Conservation (phyloP, 2,797 vertebrate species). For the Pygocentrus nattereri region DNA sequence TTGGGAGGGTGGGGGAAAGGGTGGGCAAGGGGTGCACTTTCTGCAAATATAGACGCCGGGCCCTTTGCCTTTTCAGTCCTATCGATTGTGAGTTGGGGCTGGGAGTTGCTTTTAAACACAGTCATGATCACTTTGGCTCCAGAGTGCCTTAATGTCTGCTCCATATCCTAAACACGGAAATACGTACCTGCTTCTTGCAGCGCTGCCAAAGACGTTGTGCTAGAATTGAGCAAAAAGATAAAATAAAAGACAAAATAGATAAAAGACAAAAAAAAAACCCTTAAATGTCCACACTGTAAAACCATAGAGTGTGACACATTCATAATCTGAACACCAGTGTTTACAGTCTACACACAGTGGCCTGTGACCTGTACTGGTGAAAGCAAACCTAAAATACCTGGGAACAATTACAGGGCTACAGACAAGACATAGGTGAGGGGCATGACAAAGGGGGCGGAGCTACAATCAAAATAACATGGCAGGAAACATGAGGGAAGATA, state of each 20-base stretch:
- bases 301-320: not conserved
- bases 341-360: no score
- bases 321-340: not conserved
- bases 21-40: not conserved
- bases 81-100: slow-evolving; percentile 54
- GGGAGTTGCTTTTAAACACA: slow-evolving; percentile 56
- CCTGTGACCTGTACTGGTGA: no score
- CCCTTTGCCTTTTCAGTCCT: slow-evolving; percentile 27
- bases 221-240: not conserved
- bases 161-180: slow-evolving; percentile 25
- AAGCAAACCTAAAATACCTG: no score
- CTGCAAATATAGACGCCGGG: slow-evolving; percentile 34
- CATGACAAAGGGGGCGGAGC: no score
- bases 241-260: no score
- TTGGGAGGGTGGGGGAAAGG: not conserved
- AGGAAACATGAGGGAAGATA: no score
- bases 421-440: no score
- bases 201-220: not conserved
- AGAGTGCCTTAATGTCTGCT: slow-evolving; percentile 44
- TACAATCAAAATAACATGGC: no score
- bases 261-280: no score
- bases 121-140: slow-evolving; percentile 59
- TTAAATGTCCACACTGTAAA: not conserved
- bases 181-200: not conserved
- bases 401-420: no score